Conservation (phyloP, 2,888 invertebrate genomes). For the Dasypogon diadema region DNA sequence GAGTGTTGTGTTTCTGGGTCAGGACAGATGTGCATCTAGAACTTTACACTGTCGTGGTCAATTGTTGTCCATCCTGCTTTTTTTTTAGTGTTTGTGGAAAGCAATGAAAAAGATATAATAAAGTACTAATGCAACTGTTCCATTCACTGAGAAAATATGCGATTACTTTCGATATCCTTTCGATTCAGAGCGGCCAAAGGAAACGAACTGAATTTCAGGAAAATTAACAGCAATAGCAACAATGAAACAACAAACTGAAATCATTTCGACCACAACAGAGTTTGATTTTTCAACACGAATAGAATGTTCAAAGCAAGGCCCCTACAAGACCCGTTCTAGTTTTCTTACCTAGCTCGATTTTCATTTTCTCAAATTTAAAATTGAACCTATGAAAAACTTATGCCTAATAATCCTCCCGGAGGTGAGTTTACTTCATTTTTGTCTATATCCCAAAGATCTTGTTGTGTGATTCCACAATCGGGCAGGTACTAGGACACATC, state of each 20-base stretch:
- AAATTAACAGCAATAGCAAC: too few species aligned
- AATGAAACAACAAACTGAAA: too few species aligned
- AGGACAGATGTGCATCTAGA: neutral
- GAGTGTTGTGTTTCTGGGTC: slow-evolving; percentile 11
- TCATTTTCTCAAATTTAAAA: neutral
- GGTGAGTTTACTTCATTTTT: neutral
- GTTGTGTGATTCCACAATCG: neutral
- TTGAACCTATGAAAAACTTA: neutral
- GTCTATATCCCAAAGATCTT: neutral
- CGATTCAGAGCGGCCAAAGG: too few species aligned
- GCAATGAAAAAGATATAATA: too few species aligned
- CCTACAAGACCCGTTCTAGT: neutral
- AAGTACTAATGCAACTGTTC: too few species aligned
- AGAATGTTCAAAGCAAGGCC: neutral
- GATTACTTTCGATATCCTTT: too few species aligned
- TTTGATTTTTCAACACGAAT: too few species aligned
- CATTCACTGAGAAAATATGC: too few species aligned
- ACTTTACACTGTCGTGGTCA: neutral
- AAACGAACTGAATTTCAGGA: too few species aligned
- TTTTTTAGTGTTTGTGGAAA: too few species aligned
- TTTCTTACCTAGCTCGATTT: neutral
- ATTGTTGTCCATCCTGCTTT: too few species aligned
- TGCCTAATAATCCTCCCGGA: neutral
- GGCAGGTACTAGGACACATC: neutral
- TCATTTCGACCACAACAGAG: too few species aligned